These are phyloP conservation scores for Brachionus plicatilis DNA, from an alignment of 1,140 invertebrate species.

Conservation along the genomic window DNA sequence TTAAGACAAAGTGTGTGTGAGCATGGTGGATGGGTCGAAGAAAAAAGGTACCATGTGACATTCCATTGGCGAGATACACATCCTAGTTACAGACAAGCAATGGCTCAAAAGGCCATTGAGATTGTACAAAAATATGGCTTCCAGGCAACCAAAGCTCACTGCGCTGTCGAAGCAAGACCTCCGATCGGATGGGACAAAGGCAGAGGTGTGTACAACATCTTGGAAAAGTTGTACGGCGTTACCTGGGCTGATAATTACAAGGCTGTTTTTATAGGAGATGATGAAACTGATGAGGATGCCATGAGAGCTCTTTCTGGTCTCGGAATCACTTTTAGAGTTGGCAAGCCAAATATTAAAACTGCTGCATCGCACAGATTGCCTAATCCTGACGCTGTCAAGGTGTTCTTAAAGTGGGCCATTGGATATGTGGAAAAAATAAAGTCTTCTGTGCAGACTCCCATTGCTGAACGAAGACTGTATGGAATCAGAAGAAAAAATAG, in stretches of 20 bases:
- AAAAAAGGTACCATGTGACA: constrained; percentile 77
- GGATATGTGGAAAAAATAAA: constrained; percentile 6
- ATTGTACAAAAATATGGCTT: constrained; percentile 1
- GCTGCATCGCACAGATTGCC: background rate
- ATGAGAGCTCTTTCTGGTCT: constrained; percentile 71
- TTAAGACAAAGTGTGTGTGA: constrained; percentile 76
- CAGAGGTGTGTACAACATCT: constrained; percentile 77
- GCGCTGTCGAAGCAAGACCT: constrained; percentile 76
- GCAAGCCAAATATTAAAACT: constrained; percentile 38
- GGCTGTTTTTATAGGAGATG: constrained; percentile 83
- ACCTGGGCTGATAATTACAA: constrained; percentile 83
- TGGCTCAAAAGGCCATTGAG: constrained; percentile 54
- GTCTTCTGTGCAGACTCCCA: background rate
- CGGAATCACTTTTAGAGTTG: constrained; percentile 78
- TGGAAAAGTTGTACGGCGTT: constrained; percentile 77
- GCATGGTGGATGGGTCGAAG: constrained; percentile 84
- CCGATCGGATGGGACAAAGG: constrained; percentile 83
- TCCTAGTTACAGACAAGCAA: constrained; percentile 55
- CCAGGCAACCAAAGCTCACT: constrained; percentile 61
- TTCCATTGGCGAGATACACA: constrained; percentile 73
- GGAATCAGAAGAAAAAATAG: constrained; percentile 24
- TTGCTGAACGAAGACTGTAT: background rate
- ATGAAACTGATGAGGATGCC: constrained; percentile 81
- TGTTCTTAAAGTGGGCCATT: constrained; percentile 21
- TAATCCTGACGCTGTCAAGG: background rate